These are phyloP conservation scores for Sinocyclocheilus anophthalmus DNA, from an alignment of 2,113 vertebrate species.

Conservation along the genomic window DNA sequence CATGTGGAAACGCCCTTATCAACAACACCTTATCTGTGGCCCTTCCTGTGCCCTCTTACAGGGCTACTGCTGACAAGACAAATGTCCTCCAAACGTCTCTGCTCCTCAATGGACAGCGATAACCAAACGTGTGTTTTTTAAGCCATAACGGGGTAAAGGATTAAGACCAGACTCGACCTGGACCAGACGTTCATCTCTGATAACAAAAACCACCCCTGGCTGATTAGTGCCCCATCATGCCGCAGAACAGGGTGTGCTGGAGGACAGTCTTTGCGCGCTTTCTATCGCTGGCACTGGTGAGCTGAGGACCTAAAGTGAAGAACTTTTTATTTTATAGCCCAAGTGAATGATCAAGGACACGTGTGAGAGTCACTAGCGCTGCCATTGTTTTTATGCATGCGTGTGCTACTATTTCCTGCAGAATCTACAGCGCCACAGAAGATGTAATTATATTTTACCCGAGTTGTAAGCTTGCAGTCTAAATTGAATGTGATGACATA, in stretches of 20 bases:
- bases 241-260: slow-evolving; percentile 20
- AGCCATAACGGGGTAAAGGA: slow-evolving; percentile 3
- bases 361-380: background rate
- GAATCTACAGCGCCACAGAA: background rate
- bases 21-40: slow-evolving; percentile 68
- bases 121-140: slow-evolving; percentile 4
- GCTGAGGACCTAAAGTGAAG: background rate
- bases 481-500: slow-evolving; percentile 13
- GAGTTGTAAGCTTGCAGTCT: slow-evolving; percentile 10
- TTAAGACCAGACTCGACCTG: slow-evolving; percentile 18
- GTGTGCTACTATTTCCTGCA: background rate
- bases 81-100: slow-evolving; percentile 46
- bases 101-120: slow-evolving; percentile 3
- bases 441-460: background rate
- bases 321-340: slow-evolving; percentile 14
- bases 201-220: slow-evolving; percentile 17
- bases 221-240: slow-evolving; percentile 34
- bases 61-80: slow-evolving; percentile 13
- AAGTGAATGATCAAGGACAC: slow-evolving; percentile 20
- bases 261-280: background rate
- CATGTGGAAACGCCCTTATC: slow-evolving; percentile 52
- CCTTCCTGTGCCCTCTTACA: slow-evolving; percentile 51
- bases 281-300: slow-evolving; percentile 2
- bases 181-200: slow-evolving; percentile 21
- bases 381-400: background rate